phyloP scores from a whole-genome alignment of 2,113 vertebrate genomes.

The Gymnobelideus leadbeateri region DNA sequence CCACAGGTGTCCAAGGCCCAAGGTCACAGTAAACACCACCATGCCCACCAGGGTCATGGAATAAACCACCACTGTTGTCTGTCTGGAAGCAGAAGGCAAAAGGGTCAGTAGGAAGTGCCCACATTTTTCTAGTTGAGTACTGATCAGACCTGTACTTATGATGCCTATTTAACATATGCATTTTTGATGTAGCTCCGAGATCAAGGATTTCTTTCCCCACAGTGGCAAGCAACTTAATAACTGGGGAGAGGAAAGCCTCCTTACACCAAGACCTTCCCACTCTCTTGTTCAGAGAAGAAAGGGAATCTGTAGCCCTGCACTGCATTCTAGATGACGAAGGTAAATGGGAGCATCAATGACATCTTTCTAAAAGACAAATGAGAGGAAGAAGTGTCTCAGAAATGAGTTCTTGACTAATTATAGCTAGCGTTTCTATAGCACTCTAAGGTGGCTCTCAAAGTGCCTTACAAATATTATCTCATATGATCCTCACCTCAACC shows the following conservation, averaged over 20 bases:
- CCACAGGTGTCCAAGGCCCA: conserved; percentile 92
- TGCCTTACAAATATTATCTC: neutral
- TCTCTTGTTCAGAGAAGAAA: neutral
- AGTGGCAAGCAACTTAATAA: neutral
- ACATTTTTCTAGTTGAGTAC: too few relatives aligned
- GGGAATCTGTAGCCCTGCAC: neutral
- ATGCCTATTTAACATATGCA: neutral
- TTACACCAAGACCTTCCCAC: conserved; percentile 1
- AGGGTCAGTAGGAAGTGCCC: neutral
- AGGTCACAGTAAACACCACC: conserved; percentile 91
- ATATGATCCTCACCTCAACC: neutral
- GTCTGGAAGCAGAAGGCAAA: conserved; percentile 82
- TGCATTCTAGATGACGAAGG: neutral
- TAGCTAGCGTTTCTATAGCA: too few relatives aligned
- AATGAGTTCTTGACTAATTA: neutral
- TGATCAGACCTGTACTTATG: neutral
- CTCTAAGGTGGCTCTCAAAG: neutral
- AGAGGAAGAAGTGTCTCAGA: neutral
- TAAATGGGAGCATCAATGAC: neutral
- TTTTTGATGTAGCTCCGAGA: neutral
- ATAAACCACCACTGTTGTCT: conserved; percentile 92
- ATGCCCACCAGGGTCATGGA: conserved; percentile 92
- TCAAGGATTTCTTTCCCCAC: neutral
- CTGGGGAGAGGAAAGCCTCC: neutral
- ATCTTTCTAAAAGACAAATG: neutral